Evolutionary conservation across 2,797 vertebrate genomes (phyloP).

Genomic region (Chloroceryle inda): DNA sequence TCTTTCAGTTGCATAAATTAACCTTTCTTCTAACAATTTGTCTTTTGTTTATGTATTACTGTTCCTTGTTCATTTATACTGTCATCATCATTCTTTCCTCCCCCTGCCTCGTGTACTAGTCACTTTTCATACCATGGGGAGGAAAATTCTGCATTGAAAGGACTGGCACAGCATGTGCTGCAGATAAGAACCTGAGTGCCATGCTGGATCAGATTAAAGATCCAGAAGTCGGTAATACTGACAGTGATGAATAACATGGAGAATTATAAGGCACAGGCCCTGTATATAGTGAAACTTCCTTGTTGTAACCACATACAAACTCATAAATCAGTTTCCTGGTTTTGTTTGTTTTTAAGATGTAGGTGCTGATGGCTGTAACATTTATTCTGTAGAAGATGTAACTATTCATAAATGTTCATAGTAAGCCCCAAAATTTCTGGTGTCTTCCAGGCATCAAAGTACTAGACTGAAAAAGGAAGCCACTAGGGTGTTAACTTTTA

Average conservation of each 20-base stretch:
- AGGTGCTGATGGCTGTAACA: neutral
- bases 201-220: constrained; percentile 2
- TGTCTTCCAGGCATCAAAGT: neutral
- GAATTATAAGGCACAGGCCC: fast-evolving
- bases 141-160: neutral
- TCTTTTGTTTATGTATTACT: constrained; percentile 54
- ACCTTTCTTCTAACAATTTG: constrained; percentile 59
- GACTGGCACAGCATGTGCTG: neutral
- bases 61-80: constrained; percentile 41
- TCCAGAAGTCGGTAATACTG: neutral
- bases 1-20: constrained; percentile 52
- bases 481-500: neutral
- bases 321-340: neutral
- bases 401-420: neutral
- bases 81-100: neutral
- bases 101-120: neutral
- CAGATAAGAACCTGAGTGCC: neutral
- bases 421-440: neutral
- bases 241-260: neutral
- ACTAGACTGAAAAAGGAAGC: constrained; percentile 6
- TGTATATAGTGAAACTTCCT: neutral
- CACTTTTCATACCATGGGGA: neutral
- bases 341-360: neutral
- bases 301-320: neutral
- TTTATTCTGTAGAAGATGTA: neutral